Conservation (phyloP, 2,797 vertebrate genomes). For the Amblyraja radiata region DNA sequence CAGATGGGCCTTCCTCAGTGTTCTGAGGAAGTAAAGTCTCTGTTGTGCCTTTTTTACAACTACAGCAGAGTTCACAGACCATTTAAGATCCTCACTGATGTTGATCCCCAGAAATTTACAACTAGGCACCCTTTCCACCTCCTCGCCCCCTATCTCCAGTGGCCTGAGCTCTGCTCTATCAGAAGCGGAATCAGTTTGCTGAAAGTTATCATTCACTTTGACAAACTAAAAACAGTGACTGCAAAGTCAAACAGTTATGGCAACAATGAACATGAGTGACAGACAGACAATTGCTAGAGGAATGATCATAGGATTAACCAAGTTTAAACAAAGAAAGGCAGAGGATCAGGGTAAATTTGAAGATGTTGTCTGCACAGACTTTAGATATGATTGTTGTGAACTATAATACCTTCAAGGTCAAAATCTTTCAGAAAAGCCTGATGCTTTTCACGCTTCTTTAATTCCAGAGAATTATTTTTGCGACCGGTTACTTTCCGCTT, state of each 20-base stretch:
- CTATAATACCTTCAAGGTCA: constrained; percentile 68
- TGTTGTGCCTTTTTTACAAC: too few species aligned
- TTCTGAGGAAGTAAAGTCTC: too few species aligned
- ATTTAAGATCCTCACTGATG: too few species aligned
- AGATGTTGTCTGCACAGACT: neutral
- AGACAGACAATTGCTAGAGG: neutral
- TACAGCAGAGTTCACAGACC: too few species aligned
- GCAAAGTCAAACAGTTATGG: neutral
- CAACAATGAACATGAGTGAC: neutral
- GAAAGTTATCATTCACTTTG: neutral
- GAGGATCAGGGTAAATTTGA: neutral
- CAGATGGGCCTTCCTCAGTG: too few species aligned
- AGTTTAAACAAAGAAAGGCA: neutral
- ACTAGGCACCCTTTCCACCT: too few species aligned
- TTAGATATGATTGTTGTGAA: neutral
- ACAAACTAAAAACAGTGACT: neutral
- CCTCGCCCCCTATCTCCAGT: too few species aligned
- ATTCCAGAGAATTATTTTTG: constrained; percentile 53
- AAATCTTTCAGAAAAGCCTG: constrained; percentile 79
- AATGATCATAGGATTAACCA: neutral
- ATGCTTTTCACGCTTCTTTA: constrained; percentile 60
- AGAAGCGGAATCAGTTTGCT: neutral
- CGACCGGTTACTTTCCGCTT: constrained; percentile 57
- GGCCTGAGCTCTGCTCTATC: too few species aligned
- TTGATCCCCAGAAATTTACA: too few species aligned